Conservation (phyloP, 2,113 vertebrate genomes). For the Mormoops blainvillei region DNA sequence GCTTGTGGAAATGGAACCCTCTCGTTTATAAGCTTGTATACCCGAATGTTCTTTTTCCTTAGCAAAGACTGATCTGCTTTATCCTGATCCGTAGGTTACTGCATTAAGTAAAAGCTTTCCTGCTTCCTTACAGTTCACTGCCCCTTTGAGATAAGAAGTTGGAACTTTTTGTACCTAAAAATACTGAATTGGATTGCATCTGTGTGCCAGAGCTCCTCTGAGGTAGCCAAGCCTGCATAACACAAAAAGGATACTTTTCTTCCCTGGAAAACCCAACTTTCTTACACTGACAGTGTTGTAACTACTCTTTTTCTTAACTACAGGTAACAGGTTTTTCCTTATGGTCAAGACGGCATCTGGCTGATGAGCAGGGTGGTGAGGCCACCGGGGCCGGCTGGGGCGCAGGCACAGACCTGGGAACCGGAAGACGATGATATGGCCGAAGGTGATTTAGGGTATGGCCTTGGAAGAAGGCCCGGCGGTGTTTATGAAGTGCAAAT, state of each 20-base stretch:
- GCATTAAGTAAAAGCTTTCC: neutral
- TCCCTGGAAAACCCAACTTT: neutral
- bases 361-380: slow-evolving; percentile 30
- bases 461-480: slow-evolving; percentile 79
- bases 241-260: neutral
- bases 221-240: neutral
- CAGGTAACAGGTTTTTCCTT: neutral
- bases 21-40: neutral
- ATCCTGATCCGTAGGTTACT: neutral
- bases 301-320: neutral
- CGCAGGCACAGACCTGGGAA: slow-evolving; percentile 45
- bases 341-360: neutral
- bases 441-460: slow-evolving; percentile 89
- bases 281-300: neutral
- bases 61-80: neutral
- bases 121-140: neutral
- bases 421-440: slow-evolving; percentile 88
- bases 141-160: neutral
- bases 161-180: neutral
- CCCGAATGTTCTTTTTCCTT: neutral
- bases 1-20: neutral
- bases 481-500: slow-evolving; percentile 59
- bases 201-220: neutral
- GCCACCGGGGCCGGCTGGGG: neutral
- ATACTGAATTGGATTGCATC: neutral